Evolutionary conservation across 2,888 invertebrate genomes (phyloP), one percentile per base, ranked within the genome.

Genomic region (Chrysina gloriosa): DNA sequence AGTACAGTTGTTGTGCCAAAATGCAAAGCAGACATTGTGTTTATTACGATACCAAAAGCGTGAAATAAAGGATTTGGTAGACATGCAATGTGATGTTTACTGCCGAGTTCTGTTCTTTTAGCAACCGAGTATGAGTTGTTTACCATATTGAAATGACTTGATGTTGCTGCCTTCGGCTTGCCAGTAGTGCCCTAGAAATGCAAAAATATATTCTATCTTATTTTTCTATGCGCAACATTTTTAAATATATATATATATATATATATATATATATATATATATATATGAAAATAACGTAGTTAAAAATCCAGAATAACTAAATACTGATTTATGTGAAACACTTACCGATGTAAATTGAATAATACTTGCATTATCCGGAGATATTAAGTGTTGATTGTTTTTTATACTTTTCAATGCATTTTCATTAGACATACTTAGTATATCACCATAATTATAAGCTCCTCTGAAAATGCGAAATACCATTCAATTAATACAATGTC

Each of bases 1-100:
- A 92, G 72, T 0, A 92, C 87, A 19, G 89, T 63, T 0, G 91
- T 89, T 0, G 85, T 81, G 0, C 91, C 92, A 75, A 87, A 84
- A 25, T 88, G 84, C 21, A 92, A 77, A 4, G 84, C 85, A 0
- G 85, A 83, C 27, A 92, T 74, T 19, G 89, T 84, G 0, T 89
- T 89, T 47, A 89, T 83, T 1, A 90, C 86, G 68, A 90, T 88
- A 0, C 94, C 95, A 79, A 89, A 95, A 31, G 91, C 93, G 80
- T 96, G 96, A 79, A 94, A 95, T 21, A 94, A 84, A 0, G 95
- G 95, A 14, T 92, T 90, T 76, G 92, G 90, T 1, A 89, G 75
- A 71, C 89, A 90, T 66, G 89, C 82, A 68, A 76, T 87, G 11
- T 86, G 84, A 72, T 86, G 84, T 21, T 81, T 85, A 19, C 83